Percentiles rank a stretch among this genome's conserved stretches.
Evolutionary conservation across 2,888 invertebrate genomes (phyloP).

Genomic region (Prosapia bicincta): DNA sequence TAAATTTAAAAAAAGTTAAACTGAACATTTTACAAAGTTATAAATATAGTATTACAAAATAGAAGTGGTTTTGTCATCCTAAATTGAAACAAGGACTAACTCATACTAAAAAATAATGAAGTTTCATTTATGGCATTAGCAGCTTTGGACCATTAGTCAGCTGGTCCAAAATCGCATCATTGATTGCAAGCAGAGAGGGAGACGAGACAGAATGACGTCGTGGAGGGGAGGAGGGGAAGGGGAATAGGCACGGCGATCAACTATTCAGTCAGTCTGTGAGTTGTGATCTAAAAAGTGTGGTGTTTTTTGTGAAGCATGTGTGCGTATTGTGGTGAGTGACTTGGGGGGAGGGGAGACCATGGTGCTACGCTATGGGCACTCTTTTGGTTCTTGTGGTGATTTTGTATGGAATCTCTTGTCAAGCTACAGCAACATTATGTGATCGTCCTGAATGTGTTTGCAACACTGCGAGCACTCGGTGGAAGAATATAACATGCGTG

Average conservation of each 20-base stretch:
- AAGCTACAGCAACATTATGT: background rate
- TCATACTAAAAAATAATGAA: too few species aligned
- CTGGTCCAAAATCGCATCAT: background rate
- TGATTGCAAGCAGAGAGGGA: background rate
- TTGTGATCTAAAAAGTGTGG: background rate
- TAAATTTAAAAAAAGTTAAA: too few species aligned
- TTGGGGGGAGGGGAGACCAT: background rate
- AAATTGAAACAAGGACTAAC: too few species aligned
- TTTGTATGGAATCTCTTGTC: background rate
- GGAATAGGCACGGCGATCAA: conserved; percentile 5
- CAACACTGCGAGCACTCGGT: background rate
- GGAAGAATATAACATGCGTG: background rate
- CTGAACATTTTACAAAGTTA: too few species aligned
- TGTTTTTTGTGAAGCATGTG: background rate
- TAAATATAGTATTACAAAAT: too few species aligned
- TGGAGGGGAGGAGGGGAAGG: background rate
- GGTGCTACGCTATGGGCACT: background rate
- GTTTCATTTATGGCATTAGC: too few species aligned
- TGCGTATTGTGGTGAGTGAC: background rate
- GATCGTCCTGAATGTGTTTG: background rate
- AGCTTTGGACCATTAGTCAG: too few species aligned
- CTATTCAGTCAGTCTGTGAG: conserved; percentile 11
- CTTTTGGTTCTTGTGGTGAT: background rate
- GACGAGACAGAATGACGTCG: background rate
- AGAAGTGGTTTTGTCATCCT: too few species aligned